A percentile compares a stretch with the other conserved stretches of the same genome.
phyloP scores from a whole-genome alignment of 1,140 invertebrate genomes.

The Hylyphantes graminicola region DNA sequence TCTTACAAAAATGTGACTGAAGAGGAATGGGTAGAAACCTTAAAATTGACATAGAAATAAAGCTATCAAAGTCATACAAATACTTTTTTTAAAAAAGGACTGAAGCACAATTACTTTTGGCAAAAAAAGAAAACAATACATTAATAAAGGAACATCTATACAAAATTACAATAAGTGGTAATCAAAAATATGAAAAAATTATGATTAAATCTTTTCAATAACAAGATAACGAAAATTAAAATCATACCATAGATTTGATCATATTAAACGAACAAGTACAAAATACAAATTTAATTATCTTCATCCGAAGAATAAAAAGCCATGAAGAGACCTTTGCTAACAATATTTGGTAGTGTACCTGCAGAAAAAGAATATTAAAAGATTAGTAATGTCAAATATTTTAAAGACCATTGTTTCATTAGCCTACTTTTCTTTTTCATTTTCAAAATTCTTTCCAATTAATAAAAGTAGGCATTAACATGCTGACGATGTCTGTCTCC shows the following conservation, averaged over 20 bases:
- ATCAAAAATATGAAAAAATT: not conserved
- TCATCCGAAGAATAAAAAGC: conserved; percentile 58
- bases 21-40: no score
- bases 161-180: not conserved
- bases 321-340: conserved; percentile 47
- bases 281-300: conserved; percentile 27
- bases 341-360: conserved; percentile 45
- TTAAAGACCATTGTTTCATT: not conserved
- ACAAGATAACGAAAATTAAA: not conserved
- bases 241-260: conserved; percentile 4
- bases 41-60: no score
- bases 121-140: not conserved
- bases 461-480: no score
- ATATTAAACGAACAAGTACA: not conserved
- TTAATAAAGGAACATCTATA: not conserved
- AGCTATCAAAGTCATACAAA: no score
- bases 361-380: not conserved
- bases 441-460: no score
- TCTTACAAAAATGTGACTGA: no score
- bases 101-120: no score
- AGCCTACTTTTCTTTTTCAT: not conserved
- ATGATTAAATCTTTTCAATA: conserved; percentile 7
- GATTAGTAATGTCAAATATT: no score
- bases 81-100: no score
- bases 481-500: no score